These are phyloP conservation scores for Acrocephalus scirpaceus DNA, from an alignment of 2,797 vertebrate species.

Conservation along the genomic window DNA sequence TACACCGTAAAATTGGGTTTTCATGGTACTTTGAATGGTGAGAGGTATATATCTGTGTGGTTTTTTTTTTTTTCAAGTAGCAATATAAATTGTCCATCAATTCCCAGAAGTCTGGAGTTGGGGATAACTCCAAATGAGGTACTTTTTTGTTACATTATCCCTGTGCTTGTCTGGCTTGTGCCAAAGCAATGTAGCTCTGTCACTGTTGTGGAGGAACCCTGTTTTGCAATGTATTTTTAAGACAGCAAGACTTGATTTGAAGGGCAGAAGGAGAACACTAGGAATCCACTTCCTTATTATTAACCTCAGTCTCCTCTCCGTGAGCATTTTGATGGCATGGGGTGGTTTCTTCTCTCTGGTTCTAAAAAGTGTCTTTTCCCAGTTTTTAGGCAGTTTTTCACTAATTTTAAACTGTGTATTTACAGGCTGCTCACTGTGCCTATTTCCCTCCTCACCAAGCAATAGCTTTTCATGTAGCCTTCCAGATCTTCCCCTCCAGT, in stretches of 20 bases:
- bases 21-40: not conserved
- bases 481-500: not conserved
- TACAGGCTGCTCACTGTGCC: fast-evolving
- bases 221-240: not conserved
- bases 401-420: not conserved
- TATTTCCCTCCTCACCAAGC: not conserved
- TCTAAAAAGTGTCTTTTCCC: not conserved
- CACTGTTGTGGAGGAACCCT: not conserved
- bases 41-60: not conserved
- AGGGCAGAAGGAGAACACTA: not conserved
- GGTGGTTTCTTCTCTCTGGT: not conserved
- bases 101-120: not conserved
- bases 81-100: not conserved
- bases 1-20: not conserved
- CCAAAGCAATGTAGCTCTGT: not conserved
- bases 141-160: not conserved
- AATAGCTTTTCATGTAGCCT: not conserved
- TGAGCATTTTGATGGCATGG: not conserved
- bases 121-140: not conserved
- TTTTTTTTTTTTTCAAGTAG: not conserved
- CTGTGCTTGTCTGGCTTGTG: not conserved
- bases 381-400: not conserved
- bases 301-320: fast-evolving
- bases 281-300: not conserved
- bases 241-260: not conserved